A percentile compares a stretch with the other conserved stretches of the same genome.
Conservation (phyloP, 2,797 vertebrate genomes). For the Champsocephalus esox region DNA sequence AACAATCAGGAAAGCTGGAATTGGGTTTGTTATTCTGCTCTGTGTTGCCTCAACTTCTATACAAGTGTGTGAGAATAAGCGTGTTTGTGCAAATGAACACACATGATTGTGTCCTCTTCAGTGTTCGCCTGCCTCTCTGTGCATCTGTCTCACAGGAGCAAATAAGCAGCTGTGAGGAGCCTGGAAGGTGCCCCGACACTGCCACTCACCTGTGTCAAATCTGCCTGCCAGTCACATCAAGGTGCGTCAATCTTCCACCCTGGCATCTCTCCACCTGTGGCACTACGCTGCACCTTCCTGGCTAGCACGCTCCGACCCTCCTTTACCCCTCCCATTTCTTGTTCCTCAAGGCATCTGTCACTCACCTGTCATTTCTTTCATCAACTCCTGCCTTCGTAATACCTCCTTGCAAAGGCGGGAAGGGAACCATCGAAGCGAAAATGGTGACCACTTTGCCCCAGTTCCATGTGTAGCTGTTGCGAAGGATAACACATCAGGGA, state of each 20-base stretch:
- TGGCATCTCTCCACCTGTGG: slow-evolving; percentile 83
- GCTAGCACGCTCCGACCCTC: slow-evolving; percentile 34
- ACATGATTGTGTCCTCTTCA: slow-evolving; percentile 49
- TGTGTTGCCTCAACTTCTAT: slow-evolving; percentile 8
- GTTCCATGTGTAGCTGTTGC: slow-evolving; percentile 53
- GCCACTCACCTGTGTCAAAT: slow-evolving; percentile 82
- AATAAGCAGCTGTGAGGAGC: slow-evolving; percentile 73
- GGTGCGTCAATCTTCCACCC: slow-evolving; percentile 68
- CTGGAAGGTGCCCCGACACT: slow-evolving; percentile 57
- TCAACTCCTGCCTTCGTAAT: slow-evolving; percentile 62
- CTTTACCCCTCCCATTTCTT: slow-evolving; percentile 41
- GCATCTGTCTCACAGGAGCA: slow-evolving; percentile 72
- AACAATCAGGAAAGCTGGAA: background rate
- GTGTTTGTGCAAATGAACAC: slow-evolving; percentile 63
- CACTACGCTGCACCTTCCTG: slow-evolving; percentile 57
- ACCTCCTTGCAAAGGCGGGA: slow-evolving; percentile 56
- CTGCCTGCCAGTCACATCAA: slow-evolving; percentile 81
- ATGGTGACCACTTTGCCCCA: slow-evolving; percentile 71
- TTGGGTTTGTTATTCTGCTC: background rate
- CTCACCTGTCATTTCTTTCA: slow-evolving; percentile 84
- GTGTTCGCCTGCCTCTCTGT: slow-evolving; percentile 36
- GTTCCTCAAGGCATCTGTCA: slow-evolving; percentile 81
- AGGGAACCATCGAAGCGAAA: slow-evolving; percentile 69
- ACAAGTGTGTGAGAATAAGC: slow-evolving; percentile 22
- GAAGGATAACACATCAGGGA: slow-evolving; percentile 48